Base-by-base conservation (phyloP, 2,113 vertebrate genomes). In the Colistium nudipinnis region DNA sequence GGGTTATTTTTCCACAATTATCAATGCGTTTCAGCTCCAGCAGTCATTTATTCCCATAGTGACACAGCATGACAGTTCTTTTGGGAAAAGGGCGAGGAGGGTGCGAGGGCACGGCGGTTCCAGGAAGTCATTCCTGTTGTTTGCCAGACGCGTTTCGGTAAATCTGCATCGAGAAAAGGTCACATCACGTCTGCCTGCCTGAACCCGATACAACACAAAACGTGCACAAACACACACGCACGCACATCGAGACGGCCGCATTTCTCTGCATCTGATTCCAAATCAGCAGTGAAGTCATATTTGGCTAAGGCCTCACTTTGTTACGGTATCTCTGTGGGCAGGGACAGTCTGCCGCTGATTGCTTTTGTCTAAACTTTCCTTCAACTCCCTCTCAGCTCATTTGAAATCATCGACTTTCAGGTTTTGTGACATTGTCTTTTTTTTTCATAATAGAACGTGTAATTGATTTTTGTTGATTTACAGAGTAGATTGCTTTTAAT, bases 21-120 rank as follows among this genome's bases (percentile, higher is more conserved):
- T 80, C 70, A 54, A 71, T 74, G 61, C 68, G 64, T 69, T 82
- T 82, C 61, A 77, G 72, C 39, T 31, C 62, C 8, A 56, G 74
- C 38, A 63, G 76, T 52, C 62, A 65, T 85, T 76, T 86, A 76
- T 88, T 86, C 85, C 77, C 71, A 81, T 52, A 45, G 76, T 82
- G 81, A 89, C 86, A 69, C 67, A 79, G 88, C 85, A 65, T 79
- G 75, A 86, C 74, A 44, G 38, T 75, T 76, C 55, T 82, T 83
- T 76, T 86, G 56, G 69, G 78, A 74, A 81, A 65, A 78, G 49
- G 55, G 35, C 20, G 71, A 52, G 54, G 28, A 56, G 45, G 56
- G 66, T 31, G 48, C 16, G 4, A 22, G 56, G 61, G 78, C 64
- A 55, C 16, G 35, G 70, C 7, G 7, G 56, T 88, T 91, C 87